Conservation (phyloP, 2,797 vertebrate species). For the Ptychobarbus kaznakovi region DNA sequence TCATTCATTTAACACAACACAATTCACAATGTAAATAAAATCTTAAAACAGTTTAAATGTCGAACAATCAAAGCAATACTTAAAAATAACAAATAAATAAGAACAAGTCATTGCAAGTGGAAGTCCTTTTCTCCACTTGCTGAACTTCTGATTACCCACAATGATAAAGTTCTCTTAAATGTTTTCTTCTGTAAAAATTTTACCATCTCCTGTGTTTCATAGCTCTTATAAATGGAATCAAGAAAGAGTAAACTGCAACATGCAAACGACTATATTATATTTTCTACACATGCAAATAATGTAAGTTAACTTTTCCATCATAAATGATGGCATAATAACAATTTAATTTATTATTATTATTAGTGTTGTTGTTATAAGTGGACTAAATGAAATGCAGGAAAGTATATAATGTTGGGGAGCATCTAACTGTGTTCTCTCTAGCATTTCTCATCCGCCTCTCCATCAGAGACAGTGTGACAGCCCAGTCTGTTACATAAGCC, state of each 20-base stretch:
- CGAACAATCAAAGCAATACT: background rate
- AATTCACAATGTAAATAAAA: background rate
- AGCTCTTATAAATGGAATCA: background rate
- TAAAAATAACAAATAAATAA: background rate
- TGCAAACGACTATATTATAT: background rate
- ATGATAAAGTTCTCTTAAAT: background rate
- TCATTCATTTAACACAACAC: background rate
- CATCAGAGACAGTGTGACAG: constrained; percentile 52
- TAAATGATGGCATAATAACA: background rate
- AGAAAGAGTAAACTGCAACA: background rate
- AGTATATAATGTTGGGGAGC: background rate
- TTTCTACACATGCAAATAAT: background rate
- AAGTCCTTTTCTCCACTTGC: background rate
- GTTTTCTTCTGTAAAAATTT: background rate
- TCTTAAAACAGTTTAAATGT: background rate
- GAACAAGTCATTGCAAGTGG: background rate
- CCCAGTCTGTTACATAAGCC: constrained; percentile 61
- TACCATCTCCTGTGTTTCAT: background rate
- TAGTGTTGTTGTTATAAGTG: background rate
- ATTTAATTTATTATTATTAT: background rate
- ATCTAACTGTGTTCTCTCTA: constrained; percentile 10
- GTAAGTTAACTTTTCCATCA: background rate
- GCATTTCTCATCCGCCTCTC: constrained; percentile 30
- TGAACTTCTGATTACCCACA: background rate
- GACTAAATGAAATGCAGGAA: background rate